A percentile compares a stretch with the other conserved stretches of the same genome.
Evolutionary conservation across 1,140 invertebrate genomes (phyloP).

Genomic region (Globodera rostochiensis): DNA sequence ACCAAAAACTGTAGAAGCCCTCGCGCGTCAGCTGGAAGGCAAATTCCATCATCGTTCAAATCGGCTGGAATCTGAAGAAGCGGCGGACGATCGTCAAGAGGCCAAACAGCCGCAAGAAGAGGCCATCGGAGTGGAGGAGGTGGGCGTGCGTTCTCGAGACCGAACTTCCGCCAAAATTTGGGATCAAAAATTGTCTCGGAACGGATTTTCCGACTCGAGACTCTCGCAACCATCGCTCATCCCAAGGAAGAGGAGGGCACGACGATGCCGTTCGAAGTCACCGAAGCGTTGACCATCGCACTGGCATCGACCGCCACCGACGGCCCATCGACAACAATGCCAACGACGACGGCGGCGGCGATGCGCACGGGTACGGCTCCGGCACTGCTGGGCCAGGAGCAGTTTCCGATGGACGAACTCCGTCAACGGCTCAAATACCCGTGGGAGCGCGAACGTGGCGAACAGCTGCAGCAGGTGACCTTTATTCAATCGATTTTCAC

Average conservation of each 20-base stretch:
- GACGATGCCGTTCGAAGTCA: conserved; percentile 27
- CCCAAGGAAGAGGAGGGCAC: conserved; percentile 10
- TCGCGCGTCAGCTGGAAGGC: background rate
- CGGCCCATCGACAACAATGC: background rate
- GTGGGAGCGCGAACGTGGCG: conserved; percentile 27
- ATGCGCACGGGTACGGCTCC: background rate
- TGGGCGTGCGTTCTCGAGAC: background rate
- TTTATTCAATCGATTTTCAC: no score
- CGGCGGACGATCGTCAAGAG: background rate
- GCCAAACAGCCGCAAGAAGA: background rate
- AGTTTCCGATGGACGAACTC: background rate
- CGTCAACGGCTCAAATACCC: conserved; percentile 2
- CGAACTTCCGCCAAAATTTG: background rate
- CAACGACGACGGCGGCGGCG: background rate
- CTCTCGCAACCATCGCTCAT: no score
- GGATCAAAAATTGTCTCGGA: background rate
- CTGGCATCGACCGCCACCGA: conserved; percentile 3
- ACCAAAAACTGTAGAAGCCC: background rate
- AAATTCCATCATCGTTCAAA: background rate
- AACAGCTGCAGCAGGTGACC: background rate
- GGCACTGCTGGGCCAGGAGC: conserved; percentile 23
- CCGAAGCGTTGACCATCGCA: conserved; percentile 25
- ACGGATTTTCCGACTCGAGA: no score
- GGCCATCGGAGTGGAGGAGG: background rate
- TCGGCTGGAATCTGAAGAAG: background rate